phyloP scores from a whole-genome alignment of 2,888 invertebrate species.

The Aphodius sticticus region DNA sequence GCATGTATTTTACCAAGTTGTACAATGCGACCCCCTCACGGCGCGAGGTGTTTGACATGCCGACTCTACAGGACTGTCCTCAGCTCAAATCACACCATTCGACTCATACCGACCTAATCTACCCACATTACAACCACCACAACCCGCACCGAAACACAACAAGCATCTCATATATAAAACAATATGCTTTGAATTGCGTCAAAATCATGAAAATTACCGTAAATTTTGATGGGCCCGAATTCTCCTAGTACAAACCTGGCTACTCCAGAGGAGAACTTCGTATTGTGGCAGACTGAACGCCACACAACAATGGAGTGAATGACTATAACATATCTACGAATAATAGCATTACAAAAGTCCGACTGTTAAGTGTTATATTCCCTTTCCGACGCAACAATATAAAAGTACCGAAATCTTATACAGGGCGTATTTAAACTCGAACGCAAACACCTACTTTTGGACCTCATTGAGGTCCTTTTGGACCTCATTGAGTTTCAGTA shows the following conservation, averaged over 20 bases:
- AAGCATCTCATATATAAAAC: no score
- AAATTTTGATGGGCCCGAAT: no score
- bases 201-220: no score
- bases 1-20: constrained; percentile 57
- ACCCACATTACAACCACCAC: constrained; percentile 39
- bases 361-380: constrained; percentile 48
- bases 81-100: not conserved
- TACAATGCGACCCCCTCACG: constrained; percentile 58
- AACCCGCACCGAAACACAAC: constrained; percentile 19
- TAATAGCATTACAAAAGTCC: constrained; percentile 50
- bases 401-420: not conserved
- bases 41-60: constrained; percentile 57
- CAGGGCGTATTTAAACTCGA: constrained; percentile 10
- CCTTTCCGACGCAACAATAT: constrained; percentile 27
- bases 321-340: constrained; percentile 50
- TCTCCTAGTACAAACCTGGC: constrained; percentile 44
- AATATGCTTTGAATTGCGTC: no score
- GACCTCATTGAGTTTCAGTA: not conserved
- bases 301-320: constrained; percentile 50
- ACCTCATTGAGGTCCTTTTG: not conserved
- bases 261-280: constrained; percentile 45
- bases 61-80: constrained; percentile 52
- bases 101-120: not conserved
- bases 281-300: constrained; percentile 47
- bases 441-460: not conserved